Evolutionary conservation across 2,888 invertebrate species (phyloP), one percentile per base, ranked within the genome.

Genomic region (Conomelus anceps): DNA sequence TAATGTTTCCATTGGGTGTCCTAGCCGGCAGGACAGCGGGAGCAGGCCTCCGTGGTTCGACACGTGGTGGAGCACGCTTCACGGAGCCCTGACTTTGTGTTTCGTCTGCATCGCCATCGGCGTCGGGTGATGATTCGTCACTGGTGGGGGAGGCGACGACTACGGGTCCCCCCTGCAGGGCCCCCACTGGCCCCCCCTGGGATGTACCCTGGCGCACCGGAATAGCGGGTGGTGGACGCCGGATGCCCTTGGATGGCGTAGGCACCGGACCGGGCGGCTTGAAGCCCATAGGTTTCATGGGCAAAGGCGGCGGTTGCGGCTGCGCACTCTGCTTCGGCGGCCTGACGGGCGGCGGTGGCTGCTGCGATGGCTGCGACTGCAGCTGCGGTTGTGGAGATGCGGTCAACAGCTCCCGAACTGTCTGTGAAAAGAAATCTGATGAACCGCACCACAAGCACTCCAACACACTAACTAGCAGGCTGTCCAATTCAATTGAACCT

Each of bases 331-430:
- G 90, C 89, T 91, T 90, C 87, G 90, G 91, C 88, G 90, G 91
- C 89, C 90, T 91, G 88, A 90, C 89, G 20, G 63, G 63, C 13
- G 63, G 63, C 63, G 63, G 88, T 88, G 92, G 92, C 90, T 89
- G 89, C 63, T 89, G 89, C 26, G 89, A 89, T 34, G 87, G 89
- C 90, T 90, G 90, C 90, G 89, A 90, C 91, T 90, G 91, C 89
- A 85, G 90, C 90, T 89, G 91, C 89, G 90, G 90, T 88, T 89
- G 88, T 7, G 89, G 90, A 87, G 90, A 89, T 87, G 88, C 90
- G 90, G 90, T 91, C 91, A 91, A 90, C 89, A 93, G 93, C 94
- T 94, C 94, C 94, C 94, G 94, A 94, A 94, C 94, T 94, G 94
- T 94, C 94, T 94, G 94, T 94, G 94, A 94, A 94, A 94, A 91